Evolutionary conservation across 2,888 invertebrate genomes (phyloP).

Genomic region (Limnephilus rhombicus): DNA sequence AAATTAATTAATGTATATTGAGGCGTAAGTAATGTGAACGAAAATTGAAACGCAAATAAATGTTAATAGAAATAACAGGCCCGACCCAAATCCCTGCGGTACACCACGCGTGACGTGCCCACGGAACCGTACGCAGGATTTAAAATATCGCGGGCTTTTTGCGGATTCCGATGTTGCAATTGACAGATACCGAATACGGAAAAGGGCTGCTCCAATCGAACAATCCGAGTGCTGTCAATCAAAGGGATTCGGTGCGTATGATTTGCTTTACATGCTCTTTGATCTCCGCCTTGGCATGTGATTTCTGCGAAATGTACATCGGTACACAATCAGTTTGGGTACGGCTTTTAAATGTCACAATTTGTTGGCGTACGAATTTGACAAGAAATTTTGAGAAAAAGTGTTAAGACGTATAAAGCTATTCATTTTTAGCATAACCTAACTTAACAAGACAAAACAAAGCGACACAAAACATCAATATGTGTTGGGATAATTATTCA

Average conservation of each 20-base stretch:
- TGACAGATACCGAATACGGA: background rate
- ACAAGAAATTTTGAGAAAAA: background rate
- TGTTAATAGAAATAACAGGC: background rate
- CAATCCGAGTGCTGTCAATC: slow-evolving; percentile 25
- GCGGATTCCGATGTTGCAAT: slow-evolving; percentile 12
- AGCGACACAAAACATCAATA: too few species aligned
- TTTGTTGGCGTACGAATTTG: background rate
- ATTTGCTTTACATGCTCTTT: background rate
- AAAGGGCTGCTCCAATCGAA: slow-evolving; percentile 17
- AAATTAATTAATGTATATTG: background rate
- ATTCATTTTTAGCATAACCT: too few species aligned
- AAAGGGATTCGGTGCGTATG: background rate
- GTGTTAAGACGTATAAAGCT: too few species aligned
- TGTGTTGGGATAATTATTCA: background rate
- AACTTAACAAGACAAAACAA: background rate
- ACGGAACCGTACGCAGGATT: background rate
- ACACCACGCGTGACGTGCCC: background rate
- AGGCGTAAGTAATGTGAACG: background rate
- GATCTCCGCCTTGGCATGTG: background rate
- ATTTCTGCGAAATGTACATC: background rate
- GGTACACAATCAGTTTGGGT: background rate
- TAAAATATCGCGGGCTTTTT: background rate
- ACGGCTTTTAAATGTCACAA: background rate
- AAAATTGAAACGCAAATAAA: background rate
- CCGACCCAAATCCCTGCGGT: slow-evolving; percentile 11